Conservation (phyloP, 1,140 invertebrate genomes). For the Drosophila ironensis region DNA sequence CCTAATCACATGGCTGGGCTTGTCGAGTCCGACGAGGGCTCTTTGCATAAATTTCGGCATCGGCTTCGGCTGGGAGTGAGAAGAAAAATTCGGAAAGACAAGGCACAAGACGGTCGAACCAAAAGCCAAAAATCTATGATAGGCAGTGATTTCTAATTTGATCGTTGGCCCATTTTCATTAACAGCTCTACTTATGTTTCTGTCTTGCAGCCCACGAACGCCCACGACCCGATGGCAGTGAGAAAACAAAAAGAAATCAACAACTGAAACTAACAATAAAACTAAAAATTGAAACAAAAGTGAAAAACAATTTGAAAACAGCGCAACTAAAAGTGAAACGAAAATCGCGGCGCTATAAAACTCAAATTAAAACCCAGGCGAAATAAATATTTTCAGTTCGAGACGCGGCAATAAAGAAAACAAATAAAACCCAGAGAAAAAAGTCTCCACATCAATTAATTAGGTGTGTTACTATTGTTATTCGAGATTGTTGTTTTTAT, state of each 20-base stretch:
- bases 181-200: slow-evolving; percentile 47
- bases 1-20: slow-evolving; percentile 37
- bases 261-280: slow-evolving; percentile 1
- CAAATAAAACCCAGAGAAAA: slow-evolving; percentile 22
- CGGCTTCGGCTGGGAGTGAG: slow-evolving; percentile 6
- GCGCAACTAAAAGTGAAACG: slow-evolving; percentile 35
- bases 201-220: slow-evolving; percentile 43
- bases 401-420: slow-evolving; percentile 27
- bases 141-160: slow-evolving; percentile 48
- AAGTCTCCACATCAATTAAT: slow-evolving; percentile 54
- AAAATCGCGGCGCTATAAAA: slow-evolving; percentile 60
- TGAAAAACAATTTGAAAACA: slow-evolving; percentile 69
- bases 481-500: background rate
- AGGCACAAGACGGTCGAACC: too few relatives aligned
- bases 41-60: slow-evolving; percentile 50
- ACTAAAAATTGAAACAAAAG: slow-evolving; percentile 34
- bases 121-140: slow-evolving; percentile 5
- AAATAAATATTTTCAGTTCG: slow-evolving; percentile 40
- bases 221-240: slow-evolving; percentile 29
- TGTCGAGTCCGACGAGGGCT: background rate
- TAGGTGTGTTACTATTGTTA: slow-evolving; percentile 35
- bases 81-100: too few relatives aligned
- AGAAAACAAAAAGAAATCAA: slow-evolving; percentile 44
- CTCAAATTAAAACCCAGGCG: slow-evolving; percentile 23
- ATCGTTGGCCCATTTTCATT: slow-evolving; percentile 46